phyloP scores from a whole-genome alignment of 2,888 invertebrate species.

The Heterodera filipjevi region DNA sequence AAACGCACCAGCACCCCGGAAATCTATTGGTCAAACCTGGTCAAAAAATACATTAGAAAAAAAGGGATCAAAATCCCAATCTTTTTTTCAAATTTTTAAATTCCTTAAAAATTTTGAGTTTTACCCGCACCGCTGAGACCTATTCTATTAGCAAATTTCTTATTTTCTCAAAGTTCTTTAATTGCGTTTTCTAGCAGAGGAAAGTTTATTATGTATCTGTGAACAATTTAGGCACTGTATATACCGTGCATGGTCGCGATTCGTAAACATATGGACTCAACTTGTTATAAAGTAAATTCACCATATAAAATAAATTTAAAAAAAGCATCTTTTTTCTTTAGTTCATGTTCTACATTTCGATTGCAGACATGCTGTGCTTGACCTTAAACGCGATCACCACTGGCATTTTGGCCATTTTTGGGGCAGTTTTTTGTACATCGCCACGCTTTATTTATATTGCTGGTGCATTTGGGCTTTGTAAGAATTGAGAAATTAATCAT shows the following conservation, averaged over 20 bases:
- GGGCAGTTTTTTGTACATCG: conserved; percentile 35
- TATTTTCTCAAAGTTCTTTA: no score
- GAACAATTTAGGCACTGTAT: conserved; percentile 26
- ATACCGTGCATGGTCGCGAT: conserved; percentile 31
- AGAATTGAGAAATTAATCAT: not conserved
- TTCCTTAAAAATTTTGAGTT: no score
- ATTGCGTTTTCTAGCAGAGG: no score
- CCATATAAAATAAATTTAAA: not conserved
- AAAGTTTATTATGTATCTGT: no score
- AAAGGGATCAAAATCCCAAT: no score
- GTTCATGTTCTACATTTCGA: conserved; percentile 44
- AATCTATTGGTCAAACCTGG: no score
- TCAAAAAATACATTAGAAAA: no score
- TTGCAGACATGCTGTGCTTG: conserved; percentile 39
- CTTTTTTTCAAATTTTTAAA: no score
- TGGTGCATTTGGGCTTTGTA: conserved; percentile 33
- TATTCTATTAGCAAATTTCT: no score
- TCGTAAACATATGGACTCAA: not conserved
- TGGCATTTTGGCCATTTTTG: conserved; percentile 37
- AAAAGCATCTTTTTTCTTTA: not conserved
- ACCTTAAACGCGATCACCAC: conserved; percentile 31
- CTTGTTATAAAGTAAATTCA: conserved; percentile 37
- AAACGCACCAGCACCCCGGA: no score
- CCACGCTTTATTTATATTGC: conserved; percentile 39
- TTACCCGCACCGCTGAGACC: no score